Evolutionary conservation across 2,113 vertebrate genomes (phyloP), one percentile per base, ranked within the genome.

Genomic region (Platycercus adscitus): DNA sequence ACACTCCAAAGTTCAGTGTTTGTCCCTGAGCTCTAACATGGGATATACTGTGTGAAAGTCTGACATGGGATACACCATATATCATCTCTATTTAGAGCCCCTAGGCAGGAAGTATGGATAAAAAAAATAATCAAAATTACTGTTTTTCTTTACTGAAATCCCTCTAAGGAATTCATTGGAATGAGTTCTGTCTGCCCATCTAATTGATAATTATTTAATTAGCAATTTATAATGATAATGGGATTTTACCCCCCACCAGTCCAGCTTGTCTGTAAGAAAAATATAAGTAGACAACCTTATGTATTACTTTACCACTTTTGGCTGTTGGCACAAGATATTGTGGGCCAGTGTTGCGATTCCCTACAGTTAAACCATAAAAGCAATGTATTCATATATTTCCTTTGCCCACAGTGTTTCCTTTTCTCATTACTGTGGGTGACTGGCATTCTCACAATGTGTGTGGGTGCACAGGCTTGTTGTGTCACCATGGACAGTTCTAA

Each of bases 151-250:
- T 98, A 98, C 97, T 97, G 94, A 96, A 95, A 68, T 86, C 90
- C 95, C 98, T 98, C 98, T 92, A 69, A 98, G 97, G 98, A 98
- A 97, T 98, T 98, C 97, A 97, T 89, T 96, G 96, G 98, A 98
- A 98, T 98, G 96, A 98, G 94, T 96, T 98, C 96, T 98, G 96
- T 97, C 97, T 98, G 97, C 97, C 97, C 98, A 98, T 97, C 98
- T 98, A 98, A 98, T 98, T 98, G 98, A 98, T 98, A 98, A 98
- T 98, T 98, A 98, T 98, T 98, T 98, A 98, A 98, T 98, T 98
- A 98, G 98, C 97, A 98, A 98, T 98, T 98, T 98, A 98, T 98
- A 98, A 98, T 98, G 97, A 98, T 98, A 98, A 98, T 98, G 98
- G 97, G 98, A 98, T 98, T 98, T 98, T 98, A 98, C 97, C 97